Base-by-base conservation (phyloP, 2,113 vertebrate genomes). In the Prochilodus magdalenae region DNA sequence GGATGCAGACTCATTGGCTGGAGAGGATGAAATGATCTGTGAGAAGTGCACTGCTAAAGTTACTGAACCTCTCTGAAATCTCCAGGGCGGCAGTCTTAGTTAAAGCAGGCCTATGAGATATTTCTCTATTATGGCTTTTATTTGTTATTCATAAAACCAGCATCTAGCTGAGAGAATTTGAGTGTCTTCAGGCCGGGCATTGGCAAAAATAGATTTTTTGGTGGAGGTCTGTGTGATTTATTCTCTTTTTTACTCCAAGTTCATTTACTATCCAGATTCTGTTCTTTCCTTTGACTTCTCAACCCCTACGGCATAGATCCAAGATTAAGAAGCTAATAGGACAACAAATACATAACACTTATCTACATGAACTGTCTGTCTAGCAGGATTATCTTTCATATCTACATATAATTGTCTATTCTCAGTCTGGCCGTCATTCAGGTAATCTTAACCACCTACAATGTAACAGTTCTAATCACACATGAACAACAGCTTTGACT, bases 21-120 rank as follows among this genome's bases (percentile, higher is more conserved):
- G 73, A 79, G 57, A 18, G 69, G 79, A 88, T 86, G 63, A 82
- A 75, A 51, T 83, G 71, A 88, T 72, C 75, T 80, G 59, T 57
- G 80, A 75, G 77, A 66, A 26, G 74, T 63, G 82, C 49, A 74
- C 67, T 69, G 77, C 47, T 33, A 14, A 73, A 85, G 75, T 88
- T 73, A 73, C 71, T 65, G 51, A 78, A 80, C 49, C 75, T 65
- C 65, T 60, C n/a, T 79, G 63, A 71, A 72, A 72, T 69, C 73
- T 81, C 59, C 57, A 33, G 79, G 51, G 51, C 49, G 16, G 40
- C 60, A 20, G 49, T 24, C 69, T 78, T 74, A 49, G 70, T 79
- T 72, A 30, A 66, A 83, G 62, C 66, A 82, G 60, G 62, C 72
- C 76, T 40, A 55, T 73, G 51, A 76, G 79, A 78, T 72, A 51